These are phyloP conservation scores for Mesorhabditis spiculigera DNA, from an alignment of 2,888 invertebrate genomes.

Conservation along the genomic window DNA sequence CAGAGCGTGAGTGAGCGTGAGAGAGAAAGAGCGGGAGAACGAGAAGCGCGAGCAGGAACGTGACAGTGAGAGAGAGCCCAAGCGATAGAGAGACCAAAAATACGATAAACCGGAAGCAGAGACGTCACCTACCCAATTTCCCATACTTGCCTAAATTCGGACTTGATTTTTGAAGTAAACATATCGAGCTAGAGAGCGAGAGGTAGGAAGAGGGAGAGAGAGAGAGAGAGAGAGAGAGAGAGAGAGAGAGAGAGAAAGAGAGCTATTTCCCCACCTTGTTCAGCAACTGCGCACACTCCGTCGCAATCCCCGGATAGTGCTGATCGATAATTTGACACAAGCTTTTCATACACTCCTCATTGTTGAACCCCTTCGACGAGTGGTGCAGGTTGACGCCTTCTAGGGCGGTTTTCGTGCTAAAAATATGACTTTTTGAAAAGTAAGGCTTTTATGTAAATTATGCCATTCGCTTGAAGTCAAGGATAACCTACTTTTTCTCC, in stretches of 20 bases:
- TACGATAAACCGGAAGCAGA: no score
- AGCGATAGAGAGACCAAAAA: no score
- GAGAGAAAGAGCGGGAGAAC: not conserved
- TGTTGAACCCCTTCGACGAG: conserved; percentile 34
- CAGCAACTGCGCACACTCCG: conserved; percentile 41
- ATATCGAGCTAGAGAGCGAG: not conserved
- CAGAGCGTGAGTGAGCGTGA: not conserved
- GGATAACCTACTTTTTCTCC: not conserved
- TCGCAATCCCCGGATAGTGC: conserved; percentile 39
- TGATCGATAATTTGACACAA: conserved; percentile 35
- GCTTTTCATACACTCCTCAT: conserved; percentile 34
- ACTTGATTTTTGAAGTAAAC: no score
- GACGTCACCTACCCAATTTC: no score
- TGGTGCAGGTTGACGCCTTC: conserved; percentile 24
- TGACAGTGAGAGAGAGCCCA: no score
- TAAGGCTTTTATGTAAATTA: no score
- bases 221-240: conserved; percentile 4
- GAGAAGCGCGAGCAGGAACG: no score
- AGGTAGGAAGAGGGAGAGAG: not conserved
- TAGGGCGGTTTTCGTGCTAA: conserved; percentile 27
- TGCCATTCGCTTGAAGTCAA: no score
- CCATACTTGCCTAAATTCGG: no score
- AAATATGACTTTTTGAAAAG: not conserved
- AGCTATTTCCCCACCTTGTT: conserved; percentile 13
- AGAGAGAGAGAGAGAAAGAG: conserved; percentile 7